Evolutionary conservation across 2,797 vertebrate species (phyloP), one percentile per base, ranked within the genome.

Genomic region (Rhinogobio ventralis): DNA sequence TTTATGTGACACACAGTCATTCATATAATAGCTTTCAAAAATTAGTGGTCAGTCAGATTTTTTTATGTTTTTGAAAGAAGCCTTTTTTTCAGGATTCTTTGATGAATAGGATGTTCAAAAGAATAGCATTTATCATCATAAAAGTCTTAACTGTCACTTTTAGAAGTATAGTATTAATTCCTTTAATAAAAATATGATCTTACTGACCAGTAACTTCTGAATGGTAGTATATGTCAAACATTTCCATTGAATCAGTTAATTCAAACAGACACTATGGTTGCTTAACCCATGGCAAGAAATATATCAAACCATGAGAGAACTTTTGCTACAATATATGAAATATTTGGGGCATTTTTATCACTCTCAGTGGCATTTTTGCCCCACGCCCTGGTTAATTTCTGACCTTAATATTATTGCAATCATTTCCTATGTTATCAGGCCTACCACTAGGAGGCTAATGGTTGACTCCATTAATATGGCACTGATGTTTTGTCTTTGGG

Each of bases 401-500:
- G 19, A 9, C 42, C 42, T 66, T 30, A 78, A 66, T 15, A 28
- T 46, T 30, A 76, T 72, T 69, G 80, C 33, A 81, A 80, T 71
- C 14, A n/a, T 71, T 84, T 83, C 82, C 69, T 55, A 67, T 15
- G 69, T 79, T 86, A 83, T 83, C 87, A 86, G 67, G 46, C 53
- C 11, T 53, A 83, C 78, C 80, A 90, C 89, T 85, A 79, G 75
- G 39, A 36, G 82, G 64, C 82, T 89, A 91, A 90, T 90, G 88
- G 76, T 77, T 74, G 64, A 62, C 84, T 86, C 80, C 82, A 86
- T 92, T 87, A 85, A 74, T 80, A 62, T 51, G 28, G 45, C 8
- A 67, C 28, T 69, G 82, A 80, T 15, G 20, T 73, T 81, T 57
- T 49, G 60, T 66, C 57, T 79, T 75, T 85, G 51, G 45, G 80